Base-by-base conservation (phyloP, 2,888 invertebrate genomes). In the Caenorhabditis sp. region DNA sequence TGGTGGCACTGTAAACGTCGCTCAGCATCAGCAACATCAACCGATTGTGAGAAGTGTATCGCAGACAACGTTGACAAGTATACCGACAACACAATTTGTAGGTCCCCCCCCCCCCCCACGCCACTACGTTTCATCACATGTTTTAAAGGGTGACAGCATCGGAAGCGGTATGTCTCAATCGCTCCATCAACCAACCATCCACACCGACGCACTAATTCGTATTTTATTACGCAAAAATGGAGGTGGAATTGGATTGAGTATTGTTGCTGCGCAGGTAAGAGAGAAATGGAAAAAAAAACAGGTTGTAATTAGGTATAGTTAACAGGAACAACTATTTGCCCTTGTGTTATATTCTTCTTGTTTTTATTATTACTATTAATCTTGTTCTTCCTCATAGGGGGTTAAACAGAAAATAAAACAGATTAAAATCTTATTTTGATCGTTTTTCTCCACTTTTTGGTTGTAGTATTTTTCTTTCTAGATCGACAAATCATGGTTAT, bases 161-260 rank as follows among this genome's bases (percentile, higher is more conserved):
- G 78, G 72, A 49, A 77, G 78, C 59, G 62, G 55, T 51, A 72
- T 58, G 19, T 66, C 51, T 10, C 43, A 43, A 43, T 43, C 43
- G 2, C 43, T 43, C 17, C 43, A 43, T 17, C 43, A 43, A 43
- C 43, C 23, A 26, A n/a, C 24, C n/a, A 6, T 55, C 3, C 43
- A 5, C 3, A 6, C 12, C 3, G 77, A 74, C 60, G 69, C 73
- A 4, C 53, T 77, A 19, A 70, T 77, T 1, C 67, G 72, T 10
- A 75, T 82, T n/a, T 64, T 64, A 14, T 58, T 82, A 54, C 49
- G 97, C 77, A 93, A 94, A 88, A 97, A 97, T 90, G 94, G 95
- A 86, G 79, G 97, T 76, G 97, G 97, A 77, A 96, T 99, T 93
- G 99, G 99, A 14, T 91, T 99, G 83, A 97, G 96, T 87, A 99